Conservation (phyloP, 1,140 invertebrate genomes). For the Dinothrombium tinctorium region DNA sequence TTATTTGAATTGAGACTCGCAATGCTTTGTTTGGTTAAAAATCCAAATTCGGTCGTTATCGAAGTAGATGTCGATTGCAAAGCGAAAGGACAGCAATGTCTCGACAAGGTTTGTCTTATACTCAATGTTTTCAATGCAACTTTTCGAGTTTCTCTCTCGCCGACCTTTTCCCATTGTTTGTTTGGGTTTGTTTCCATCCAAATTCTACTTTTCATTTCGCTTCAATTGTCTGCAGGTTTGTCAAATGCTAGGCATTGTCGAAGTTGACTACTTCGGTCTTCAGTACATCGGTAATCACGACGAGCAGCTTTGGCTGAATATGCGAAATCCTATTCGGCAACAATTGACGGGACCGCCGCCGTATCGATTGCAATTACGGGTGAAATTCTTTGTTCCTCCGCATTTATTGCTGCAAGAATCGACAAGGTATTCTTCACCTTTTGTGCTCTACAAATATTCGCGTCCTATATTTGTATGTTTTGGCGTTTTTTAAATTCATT, state of each 20-base stretch:
- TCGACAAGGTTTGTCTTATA: too few relatives aligned
- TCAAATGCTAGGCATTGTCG: conserved; percentile 48
- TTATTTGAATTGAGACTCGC: too few relatives aligned
- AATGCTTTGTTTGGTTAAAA: too few relatives aligned
- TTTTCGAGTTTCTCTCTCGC: too few relatives aligned
- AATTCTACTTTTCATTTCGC: not conserved
- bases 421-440: conserved; percentile 34
- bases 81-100: too few relatives aligned
- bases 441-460: conserved; percentile 20
- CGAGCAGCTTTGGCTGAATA: conserved; percentile 54
- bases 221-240: conserved; percentile 46
- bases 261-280: conserved; percentile 65
- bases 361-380: conserved; percentile 34
- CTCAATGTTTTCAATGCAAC: too few relatives aligned
- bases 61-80: too few relatives aligned
- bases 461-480: too few relatives aligned
- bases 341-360: conserved; percentile 36
- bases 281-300: conserved; percentile 38
- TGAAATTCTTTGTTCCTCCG: conserved; percentile 73
- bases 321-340: conserved; percentile 50
- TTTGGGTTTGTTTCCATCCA: not conserved
- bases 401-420: conserved; percentile 56
- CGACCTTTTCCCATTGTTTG: conserved; percentile 2
- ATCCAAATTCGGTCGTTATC: too few relatives aligned
- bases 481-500: too few relatives aligned